Conservation (phyloP, 2,113 vertebrate species). For the Gila orcuttii region DNA sequence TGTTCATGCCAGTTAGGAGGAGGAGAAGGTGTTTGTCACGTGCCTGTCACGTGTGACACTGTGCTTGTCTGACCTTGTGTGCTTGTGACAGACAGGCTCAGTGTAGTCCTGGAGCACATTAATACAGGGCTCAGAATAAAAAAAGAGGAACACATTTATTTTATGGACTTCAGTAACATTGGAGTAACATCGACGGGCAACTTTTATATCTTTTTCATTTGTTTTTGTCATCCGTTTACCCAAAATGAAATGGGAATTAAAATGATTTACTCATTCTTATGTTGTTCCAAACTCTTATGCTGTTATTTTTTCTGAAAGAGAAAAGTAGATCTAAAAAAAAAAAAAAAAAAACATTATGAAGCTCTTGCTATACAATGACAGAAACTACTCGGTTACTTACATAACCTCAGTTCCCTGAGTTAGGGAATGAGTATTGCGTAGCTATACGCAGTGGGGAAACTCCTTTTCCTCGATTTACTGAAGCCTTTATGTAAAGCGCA, state of each 20-base stretch:
- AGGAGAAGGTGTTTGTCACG: conserved; percentile 10
- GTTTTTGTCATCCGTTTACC: background rate
- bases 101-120: conserved; percentile 25
- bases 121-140: conserved; percentile 43
- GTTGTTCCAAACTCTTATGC: background rate
- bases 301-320: background rate
- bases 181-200: background rate
- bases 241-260: background rate
- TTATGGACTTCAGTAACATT: background rate
- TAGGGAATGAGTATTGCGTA: no score
- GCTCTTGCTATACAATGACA: background rate
- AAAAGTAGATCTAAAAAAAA: background rate
- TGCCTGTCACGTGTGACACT: conserved; percentile 40
- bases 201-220: background rate
- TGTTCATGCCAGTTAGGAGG: conserved; percentile 18
- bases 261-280: background rate
- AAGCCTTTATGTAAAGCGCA: no score
- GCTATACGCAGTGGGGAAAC: no score
- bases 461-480: no score
- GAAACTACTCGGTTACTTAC: no score
- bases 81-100: conserved; percentile 27
- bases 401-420: no score
- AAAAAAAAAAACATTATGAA: no score
- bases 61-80: conserved; percentile 50
- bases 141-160: conserved; percentile 40